Evolutionary conservation across 2,797 vertebrate species (phyloP), one percentile per base, ranked within the genome.

Genomic region (Odontamblyopus lacepedii): DNA sequence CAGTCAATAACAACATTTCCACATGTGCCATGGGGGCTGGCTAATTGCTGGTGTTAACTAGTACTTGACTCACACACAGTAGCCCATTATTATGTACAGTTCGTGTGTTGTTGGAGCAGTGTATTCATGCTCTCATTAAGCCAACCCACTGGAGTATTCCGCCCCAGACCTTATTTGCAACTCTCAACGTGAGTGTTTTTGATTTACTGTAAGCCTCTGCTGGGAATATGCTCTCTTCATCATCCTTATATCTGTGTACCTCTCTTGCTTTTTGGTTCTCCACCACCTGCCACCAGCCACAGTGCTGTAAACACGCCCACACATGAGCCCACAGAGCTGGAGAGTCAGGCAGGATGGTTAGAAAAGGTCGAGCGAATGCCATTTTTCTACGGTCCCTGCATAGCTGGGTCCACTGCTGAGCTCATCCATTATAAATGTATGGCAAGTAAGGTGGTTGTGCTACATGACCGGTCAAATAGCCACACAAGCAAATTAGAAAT

Each of bases 401-500:
- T 81, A 75, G 50, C 78, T 73, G 72, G 74, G 63, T 82, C 78
- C 30, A 38, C 86, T 75, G 88, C 83, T 89, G 79, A 51, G 73
- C 83, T 90, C 86, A 92, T 92, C 80, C 90, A 92, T 91, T 89
- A 92, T 93, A 79, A 83, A 91, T 68, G 65, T 41, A 65, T n/a
- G 70, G 67, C 73, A 71, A 67, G 66, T 56, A 51, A 29, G 69
- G 64, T 50, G 41, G 41, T 56, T 44, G 63, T 67, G 32, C 19
- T n/a, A 30, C 13, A 61, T 61, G 55, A 62, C 67, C 12, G 68
- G 69, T 63, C 72, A 71, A 32, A 66, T 72, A 79, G 79, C 30
- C 41, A 32, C 16, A n/a, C 6, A 16, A 19, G 38, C 30, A 18
- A 32, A 6, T 35, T 7, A 32, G 59, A 61, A 32, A 61, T 32